Percentiles rank a stretch among this genome's conserved stretches.
phyloP scores from a whole-genome alignment of 2,888 invertebrate species.

The Taphrorychus bicolor region DNA sequence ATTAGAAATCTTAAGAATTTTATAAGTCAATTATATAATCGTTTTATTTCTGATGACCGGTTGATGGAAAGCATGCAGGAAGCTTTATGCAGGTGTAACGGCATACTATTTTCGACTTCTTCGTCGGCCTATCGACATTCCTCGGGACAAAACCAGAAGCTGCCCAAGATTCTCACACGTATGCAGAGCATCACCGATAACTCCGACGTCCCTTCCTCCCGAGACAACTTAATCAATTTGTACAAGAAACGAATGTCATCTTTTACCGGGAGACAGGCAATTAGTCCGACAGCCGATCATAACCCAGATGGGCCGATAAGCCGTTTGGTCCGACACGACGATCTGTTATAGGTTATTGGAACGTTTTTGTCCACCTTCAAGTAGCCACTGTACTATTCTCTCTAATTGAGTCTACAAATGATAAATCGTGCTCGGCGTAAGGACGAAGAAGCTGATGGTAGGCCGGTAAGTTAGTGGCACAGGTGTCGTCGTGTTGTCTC shows the following conservation, averaged over 20 bases:
- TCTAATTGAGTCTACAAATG: conserved; percentile 14
- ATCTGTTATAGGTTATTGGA: conserved; percentile 35
- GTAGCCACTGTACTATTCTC: conserved; percentile 29
- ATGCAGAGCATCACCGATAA: conserved; percentile 24
- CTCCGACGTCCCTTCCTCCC: conserved; percentile 29
- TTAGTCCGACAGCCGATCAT: conserved; percentile 39
- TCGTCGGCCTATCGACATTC: too few species aligned
- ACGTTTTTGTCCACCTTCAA: conserved; percentile 21
- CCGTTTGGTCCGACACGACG: conserved; percentile 33
- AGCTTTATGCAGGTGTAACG: too few species aligned
- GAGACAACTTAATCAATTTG: conserved; percentile 39
- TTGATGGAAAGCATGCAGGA: too few species aligned
- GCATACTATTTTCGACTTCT: too few species aligned
- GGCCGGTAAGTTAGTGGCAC: neutral
- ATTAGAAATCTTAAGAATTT: too few species aligned
- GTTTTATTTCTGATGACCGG: too few species aligned
- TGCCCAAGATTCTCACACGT: conserved; percentile 28
- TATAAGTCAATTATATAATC: too few species aligned
- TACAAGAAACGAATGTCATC: conserved; percentile 40
- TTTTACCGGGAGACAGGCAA: conserved; percentile 42
- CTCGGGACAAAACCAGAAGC: conserved; percentile 32
- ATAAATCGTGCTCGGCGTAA: neutral
- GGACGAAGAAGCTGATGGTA: neutral
- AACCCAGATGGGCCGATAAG: conserved; percentile 33
- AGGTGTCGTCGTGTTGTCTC: conserved; percentile 1